phyloP scores from a whole-genome alignment of 2,113 vertebrate species.

The Anolis carolinensis region DNA sequence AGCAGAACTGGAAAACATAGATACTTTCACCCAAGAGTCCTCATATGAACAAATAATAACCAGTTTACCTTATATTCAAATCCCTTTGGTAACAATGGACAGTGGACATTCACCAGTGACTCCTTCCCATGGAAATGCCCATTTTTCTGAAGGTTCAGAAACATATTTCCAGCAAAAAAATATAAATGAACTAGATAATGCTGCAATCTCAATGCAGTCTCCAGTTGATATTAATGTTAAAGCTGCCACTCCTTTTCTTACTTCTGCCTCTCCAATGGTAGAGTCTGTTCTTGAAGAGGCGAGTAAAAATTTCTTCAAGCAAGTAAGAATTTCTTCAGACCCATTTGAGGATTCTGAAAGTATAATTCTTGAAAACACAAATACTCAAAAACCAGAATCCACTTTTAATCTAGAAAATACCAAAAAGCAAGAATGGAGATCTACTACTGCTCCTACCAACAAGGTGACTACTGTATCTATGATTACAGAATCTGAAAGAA shows the following conservation, averaged over 20 bases:
- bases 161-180: background rate
- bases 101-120: conserved; percentile 19
- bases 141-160: background rate
- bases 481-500: background rate
- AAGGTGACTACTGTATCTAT: background rate
- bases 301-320: background rate
- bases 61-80: conserved; percentile 34
- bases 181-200: accelerated
- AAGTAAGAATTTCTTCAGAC: background rate
- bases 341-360: background rate
- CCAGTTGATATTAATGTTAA: conserved; percentile 25
- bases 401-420: accelerated
- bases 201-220: background rate
- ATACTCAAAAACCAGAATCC: background rate
- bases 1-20: conserved; percentile 13
- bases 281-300: background rate
- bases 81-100: background rate
- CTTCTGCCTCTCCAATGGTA: conserved; percentile 1
- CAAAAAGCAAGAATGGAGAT: background rate
- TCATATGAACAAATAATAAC: background rate
- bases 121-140: conserved; percentile 31
- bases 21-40: background rate
- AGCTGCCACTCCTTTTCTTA: conserved; percentile 16
- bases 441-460: background rate
- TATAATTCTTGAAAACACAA: accelerated